Evolutionary conservation across 2,113 vertebrate genomes (phyloP).

Genomic region (Sarotherodon lohbergeri): DNA sequence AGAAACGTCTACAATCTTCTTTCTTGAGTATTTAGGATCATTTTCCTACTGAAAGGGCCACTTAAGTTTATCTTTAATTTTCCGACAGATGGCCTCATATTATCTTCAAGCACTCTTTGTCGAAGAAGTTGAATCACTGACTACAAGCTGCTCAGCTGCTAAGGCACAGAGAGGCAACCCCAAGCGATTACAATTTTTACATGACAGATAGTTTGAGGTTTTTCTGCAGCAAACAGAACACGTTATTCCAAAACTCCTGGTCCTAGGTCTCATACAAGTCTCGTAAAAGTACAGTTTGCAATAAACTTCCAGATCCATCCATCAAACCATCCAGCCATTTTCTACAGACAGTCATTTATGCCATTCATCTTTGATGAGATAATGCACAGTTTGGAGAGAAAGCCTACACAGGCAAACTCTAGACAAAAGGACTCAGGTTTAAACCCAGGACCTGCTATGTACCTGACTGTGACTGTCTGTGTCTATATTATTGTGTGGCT

Average conservation of each 20-base stretch:
- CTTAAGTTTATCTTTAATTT: not conserved
- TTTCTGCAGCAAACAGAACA: not conserved
- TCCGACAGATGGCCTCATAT: not conserved
- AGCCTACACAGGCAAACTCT: not conserved
- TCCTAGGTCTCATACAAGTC: not conserved
- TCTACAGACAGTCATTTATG: not conserved
- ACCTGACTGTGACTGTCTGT: not conserved
- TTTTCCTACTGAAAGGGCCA: not conserved
- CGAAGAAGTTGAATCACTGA: not conserved
- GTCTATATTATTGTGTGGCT: not conserved
- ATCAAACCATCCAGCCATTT: not conserved
- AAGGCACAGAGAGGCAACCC: not conserved
- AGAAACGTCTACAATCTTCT: not conserved
- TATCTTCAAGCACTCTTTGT: not conserved
- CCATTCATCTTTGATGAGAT: not conserved
- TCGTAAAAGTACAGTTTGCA: not conserved
- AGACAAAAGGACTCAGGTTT: not conserved
- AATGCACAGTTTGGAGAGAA: not conserved
- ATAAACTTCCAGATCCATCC: not conserved
- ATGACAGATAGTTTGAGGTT: not conserved
- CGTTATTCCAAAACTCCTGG: not conserved
- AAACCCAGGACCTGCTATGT: not conserved
- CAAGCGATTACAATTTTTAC: not conserved
- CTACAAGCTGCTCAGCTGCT: not conserved
- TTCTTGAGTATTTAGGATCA: not conserved